Evolutionary conservation across 2,113 vertebrate genomes (phyloP).

Genomic region (Procapra przewalskii): DNA sequence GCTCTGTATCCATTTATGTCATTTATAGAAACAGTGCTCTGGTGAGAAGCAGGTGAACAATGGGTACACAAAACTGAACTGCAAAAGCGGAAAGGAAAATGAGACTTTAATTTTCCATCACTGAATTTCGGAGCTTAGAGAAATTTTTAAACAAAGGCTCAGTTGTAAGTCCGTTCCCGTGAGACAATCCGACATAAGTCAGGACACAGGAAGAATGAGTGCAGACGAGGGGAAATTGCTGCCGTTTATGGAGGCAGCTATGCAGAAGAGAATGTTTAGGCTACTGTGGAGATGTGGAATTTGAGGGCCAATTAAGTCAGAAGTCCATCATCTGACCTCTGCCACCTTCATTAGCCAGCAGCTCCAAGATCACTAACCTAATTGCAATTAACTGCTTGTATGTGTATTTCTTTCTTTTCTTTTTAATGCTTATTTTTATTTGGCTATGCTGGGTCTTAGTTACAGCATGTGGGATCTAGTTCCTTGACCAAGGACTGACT

Average conservation of each 20-base stretch:
- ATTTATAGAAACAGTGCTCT: background rate
- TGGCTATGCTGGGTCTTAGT: background rate
- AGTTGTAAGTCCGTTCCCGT: background rate
- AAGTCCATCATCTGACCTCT: background rate
- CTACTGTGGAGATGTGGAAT: background rate
- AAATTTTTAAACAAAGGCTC: constrained; percentile 42
- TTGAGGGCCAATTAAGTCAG: constrained; percentile 35
- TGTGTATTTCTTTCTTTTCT: background rate
- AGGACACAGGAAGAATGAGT: constrained; percentile 48
- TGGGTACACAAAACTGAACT: background rate
- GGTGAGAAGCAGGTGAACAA: background rate
- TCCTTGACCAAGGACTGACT: background rate
- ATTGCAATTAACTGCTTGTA: background rate
- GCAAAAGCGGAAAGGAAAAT: background rate
- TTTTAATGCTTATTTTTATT: background rate
- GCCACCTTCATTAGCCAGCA: background rate
- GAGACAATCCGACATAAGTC: constrained; percentile 31
- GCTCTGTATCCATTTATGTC: background rate
- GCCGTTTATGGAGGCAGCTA: background rate
- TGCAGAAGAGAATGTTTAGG: constrained; percentile 48
- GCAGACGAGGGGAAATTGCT: constrained; percentile 7
- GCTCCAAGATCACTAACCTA: background rate
- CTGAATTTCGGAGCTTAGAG: background rate
- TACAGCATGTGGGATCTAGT: background rate
- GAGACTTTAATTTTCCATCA: constrained; percentile 28